Evolutionary conservation across 2,888 invertebrate genomes (phyloP).

Genomic region (Cerceris ruficornis): DNA sequence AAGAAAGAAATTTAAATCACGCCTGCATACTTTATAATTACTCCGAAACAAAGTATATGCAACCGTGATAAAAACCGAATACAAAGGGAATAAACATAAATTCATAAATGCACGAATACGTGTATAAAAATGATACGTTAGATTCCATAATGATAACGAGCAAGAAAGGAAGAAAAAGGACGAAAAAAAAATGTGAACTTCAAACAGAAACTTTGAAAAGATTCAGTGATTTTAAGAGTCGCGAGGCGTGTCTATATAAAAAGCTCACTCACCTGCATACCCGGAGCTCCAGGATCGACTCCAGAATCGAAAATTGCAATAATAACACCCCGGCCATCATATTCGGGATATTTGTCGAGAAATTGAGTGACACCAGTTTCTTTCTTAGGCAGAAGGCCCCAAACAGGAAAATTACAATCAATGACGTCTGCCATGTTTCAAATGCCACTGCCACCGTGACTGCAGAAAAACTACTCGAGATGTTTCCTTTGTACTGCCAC

Average conservation of each 20-base stretch:
- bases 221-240: conserved; percentile 21
- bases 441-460: conserved; percentile 72
- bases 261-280: conserved; percentile 89
- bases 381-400: conserved; percentile 95
- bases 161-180: background rate
- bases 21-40: background rate
- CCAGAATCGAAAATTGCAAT: conserved; percentile 99
- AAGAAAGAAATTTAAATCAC: no score
- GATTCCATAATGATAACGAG: no score
- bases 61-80: background rate
- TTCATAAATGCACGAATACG: background rate
- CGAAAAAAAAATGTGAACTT: background rate
- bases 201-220: background rate
- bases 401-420: conserved; percentile 88
- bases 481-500: conserved; percentile 72
- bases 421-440: conserved; percentile 80
- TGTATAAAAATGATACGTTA: background rate
- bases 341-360: conserved; percentile 92
- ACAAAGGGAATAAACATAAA: no score
- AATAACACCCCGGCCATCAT: conserved; percentile 94
- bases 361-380: conserved; percentile 96
- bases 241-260: conserved; percentile 46
- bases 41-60: background rate
- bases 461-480: conserved; percentile 69
- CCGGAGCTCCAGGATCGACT: conserved; percentile 97